Evolutionary conservation across 2,113 vertebrate genomes (phyloP), one percentile per base, ranked within the genome.

Genomic region (Chionodraco myersi): DNA sequence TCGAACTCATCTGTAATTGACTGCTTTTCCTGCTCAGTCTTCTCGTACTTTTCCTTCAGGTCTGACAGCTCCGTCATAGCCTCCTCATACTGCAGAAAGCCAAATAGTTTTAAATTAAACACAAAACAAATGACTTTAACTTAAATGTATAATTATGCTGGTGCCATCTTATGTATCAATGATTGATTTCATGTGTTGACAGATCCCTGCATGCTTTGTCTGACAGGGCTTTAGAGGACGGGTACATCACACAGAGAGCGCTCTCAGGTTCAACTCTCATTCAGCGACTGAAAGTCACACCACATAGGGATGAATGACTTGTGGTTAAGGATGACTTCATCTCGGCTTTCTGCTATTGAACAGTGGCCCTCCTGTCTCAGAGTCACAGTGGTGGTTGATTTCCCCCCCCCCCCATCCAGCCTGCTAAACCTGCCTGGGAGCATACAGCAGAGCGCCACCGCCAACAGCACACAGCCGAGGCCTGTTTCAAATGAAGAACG

Each of bases 11-110:
- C 96, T 7, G 90, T 61, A 23, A 97, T 93, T 26, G 93, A 92
- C 60, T 96, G 95, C 75, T 98, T 99, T 91, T 98, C 96, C 85
- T 97, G 95, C 87, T 97, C 96, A 68, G 94, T 91, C 92, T 94
- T 92, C 91, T 97, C 96, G 56, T 94, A 97, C 75, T 95, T 97
- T 13, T 94, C 94, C 93, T 96, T 97, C 64, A 99, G 91, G 83
- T 96, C 96, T 0, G 95, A 95, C 82, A 98, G 94, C 91, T 97
- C 95, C 51, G 80, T 92, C 93, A 97, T 96, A 61, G 94, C 95
- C 75, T 96, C 96, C 91, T 98, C 97, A 88, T 94, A 96, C 98
- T 95, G 88, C 26, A 65, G 0, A 52, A 67, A 88, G 48, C 63
- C 70, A 63, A 72, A 21, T 3, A 58, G 3, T 9, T 41, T 65